Base-by-base conservation (phyloP, 2,797 vertebrate species). In the Sandelia bainsii region DNA sequence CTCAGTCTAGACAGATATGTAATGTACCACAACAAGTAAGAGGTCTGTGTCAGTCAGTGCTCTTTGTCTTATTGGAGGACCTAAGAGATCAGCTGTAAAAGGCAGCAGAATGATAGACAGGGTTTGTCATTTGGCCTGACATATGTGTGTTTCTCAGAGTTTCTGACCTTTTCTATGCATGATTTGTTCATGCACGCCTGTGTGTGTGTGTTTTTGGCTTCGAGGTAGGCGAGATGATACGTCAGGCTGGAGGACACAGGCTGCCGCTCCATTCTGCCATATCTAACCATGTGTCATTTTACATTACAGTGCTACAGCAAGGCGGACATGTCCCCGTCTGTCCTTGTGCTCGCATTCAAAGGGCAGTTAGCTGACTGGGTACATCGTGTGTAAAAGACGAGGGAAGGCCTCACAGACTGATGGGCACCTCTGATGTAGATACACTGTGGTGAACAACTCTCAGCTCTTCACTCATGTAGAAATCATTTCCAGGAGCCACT, bases 241-340 rank as follows among this genome's bases (percentile, higher is more conserved):
- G 66, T 71, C 65, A 74, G 39, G 23, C 62, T 40, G 29, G 63
- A 58, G 73, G 61, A 83, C 74, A 65, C 63, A 63, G 61, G 40
- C 56, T 68, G 53, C 42, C 65, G 53, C 54, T 67, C 29, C n/a
- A 11, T 39, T 37, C 65, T 68, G 37, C 57, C 69, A 51, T 19
- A 72, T 81, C 69, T 72, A 79, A 75, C 72, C 46, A 53, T 69
- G 75, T 71, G 82, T 83, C 72, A 77, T 67, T 71, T 72, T 62
- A 60, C 39, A 72, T 83, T 49, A 79, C 29, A 13, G 8, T 4
- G 20, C 29, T 22, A 9, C 49, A 51, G 54, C 2, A 2, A 3
- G 16, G 48, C 3, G 0, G 42, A 39, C 29, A 5, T 75, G 59
- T 13, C 56, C 75, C 62, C 14, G 5, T 46, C 39, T 73, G 61